Percentiles rank a stretch among this genome's conserved stretches.
phyloP scores from a whole-genome alignment of 2,797 vertebrate species.

The Gila robusta region DNA sequence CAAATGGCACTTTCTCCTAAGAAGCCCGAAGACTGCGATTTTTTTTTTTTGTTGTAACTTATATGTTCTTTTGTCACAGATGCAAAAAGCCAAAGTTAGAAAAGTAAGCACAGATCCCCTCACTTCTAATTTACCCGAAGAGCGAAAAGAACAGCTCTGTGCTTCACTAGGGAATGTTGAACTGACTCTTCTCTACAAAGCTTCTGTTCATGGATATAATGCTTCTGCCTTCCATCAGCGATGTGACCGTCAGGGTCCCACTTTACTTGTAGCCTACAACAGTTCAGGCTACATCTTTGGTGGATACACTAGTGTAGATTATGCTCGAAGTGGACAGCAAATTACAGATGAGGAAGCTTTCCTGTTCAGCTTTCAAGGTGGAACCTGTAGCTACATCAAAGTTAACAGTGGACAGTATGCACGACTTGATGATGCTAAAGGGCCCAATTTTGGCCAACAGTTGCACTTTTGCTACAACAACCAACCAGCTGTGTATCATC shows the following conservation, averaged over 20 bases:
- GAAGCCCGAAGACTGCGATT: background rate
- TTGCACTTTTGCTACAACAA: conserved; percentile 54
- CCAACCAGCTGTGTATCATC: background rate
- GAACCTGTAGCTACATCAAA: conserved; percentile 48
- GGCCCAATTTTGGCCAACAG: conserved; percentile 66
- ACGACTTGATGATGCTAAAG: accelerated
- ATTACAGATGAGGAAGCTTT: conserved; percentile 66
- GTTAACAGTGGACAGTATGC: background rate
- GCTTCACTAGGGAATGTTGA: conserved; percentile 52
- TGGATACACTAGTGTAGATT: conserved; percentile 68
- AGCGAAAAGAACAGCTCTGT: conserved; percentile 55
- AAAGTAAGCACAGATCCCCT: background rate
- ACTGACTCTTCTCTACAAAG: conserved; percentile 69
- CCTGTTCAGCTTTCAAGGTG: conserved; percentile 66
- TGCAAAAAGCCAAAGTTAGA: conserved; percentile 23
- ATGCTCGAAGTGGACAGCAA: conserved; percentile 47
- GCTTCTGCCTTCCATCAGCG: conserved; percentile 64
- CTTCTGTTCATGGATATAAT: conserved; percentile 68
- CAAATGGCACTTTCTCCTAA: background rate
- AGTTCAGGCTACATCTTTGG: conserved; percentile 67
- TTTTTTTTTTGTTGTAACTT: background rate
- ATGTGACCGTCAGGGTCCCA: conserved; percentile 69
- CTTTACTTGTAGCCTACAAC: conserved; percentile 73
- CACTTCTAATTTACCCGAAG: conserved; percentile 42
- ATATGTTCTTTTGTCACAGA: background rate